Conservation (phyloP, 2,797 vertebrate genomes). For the Acropternis orthonyx region DNA sequence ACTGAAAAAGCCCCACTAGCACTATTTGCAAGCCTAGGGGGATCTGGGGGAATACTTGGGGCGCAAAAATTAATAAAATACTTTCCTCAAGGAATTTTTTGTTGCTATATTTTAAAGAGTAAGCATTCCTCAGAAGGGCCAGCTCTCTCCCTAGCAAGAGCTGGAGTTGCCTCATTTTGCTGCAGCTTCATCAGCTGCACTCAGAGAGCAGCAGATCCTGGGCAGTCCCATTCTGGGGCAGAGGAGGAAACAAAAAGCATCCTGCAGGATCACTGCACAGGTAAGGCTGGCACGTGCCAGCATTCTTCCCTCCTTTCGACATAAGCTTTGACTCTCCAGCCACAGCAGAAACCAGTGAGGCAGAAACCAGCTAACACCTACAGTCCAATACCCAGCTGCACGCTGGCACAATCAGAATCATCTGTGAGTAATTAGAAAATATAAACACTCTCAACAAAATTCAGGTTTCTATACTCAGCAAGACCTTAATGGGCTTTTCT, state of each 20-base stretch:
- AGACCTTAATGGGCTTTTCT: constrained; percentile 61
- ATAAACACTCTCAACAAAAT: constrained; percentile 36
- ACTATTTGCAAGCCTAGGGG: neutral
- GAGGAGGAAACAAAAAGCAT: neutral
- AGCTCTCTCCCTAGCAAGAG: neutral
- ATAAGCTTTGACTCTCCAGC: neutral
- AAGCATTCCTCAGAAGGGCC: neutral
- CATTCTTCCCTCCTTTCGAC: neutral
- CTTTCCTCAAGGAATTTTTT: neutral
- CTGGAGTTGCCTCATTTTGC: neutral
- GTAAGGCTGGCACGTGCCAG: neutral
- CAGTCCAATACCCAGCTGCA: neutral
- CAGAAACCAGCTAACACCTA: neutral
- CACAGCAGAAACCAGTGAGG: neutral
- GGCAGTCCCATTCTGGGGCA: neutral
- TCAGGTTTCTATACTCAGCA: constrained; percentile 47
- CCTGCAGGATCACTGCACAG: neutral
- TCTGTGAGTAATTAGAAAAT: constrained; percentile 63
- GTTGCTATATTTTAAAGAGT: neutral
- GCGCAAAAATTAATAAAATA: neutral
- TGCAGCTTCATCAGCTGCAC: neutral
- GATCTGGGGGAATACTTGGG: neutral
- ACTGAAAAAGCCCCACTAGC: neutral
- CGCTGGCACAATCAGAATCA: constrained; percentile 5
- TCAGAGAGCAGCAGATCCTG: neutral